Conservation (phyloP, 2,113 vertebrate genomes). For the Petromus typicus region DNA sequence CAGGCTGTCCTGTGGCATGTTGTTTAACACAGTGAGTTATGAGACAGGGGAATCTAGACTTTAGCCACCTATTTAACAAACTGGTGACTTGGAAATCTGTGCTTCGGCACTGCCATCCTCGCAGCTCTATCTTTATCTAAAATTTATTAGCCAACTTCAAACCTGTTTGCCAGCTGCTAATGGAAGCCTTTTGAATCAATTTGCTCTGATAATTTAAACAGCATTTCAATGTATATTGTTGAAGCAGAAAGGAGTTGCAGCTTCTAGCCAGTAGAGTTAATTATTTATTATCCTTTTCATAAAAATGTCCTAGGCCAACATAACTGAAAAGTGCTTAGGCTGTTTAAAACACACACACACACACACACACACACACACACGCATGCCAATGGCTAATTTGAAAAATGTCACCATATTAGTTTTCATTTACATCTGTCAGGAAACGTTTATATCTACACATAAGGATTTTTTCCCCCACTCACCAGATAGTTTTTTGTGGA, state of each 20-base stretch:
- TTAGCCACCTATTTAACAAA: slow-evolving; percentile 82
- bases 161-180: slow-evolving; percentile 88
- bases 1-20: slow-evolving; percentile 59
- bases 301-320: slow-evolving; percentile 80
- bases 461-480: slow-evolving; percentile 74
- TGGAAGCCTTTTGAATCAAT: slow-evolving; percentile 89
- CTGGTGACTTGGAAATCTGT: slow-evolving; percentile 64
- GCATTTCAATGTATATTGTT: slow-evolving; percentile 85
- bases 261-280: slow-evolving; percentile 83
- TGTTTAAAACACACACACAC: slow-evolving; percentile 58
- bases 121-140: slow-evolving; percentile 84
- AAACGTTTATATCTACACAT: slow-evolving; percentile 84
- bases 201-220: slow-evolving; percentile 89
- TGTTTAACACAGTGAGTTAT: slow-evolving; percentile 82
- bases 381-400: slow-evolving; percentile 80
- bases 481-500: slow-evolving; percentile 80
- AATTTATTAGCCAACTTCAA: slow-evolving; percentile 88
- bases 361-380: background rate
- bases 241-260: slow-evolving; percentile 84
- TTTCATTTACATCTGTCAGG: slow-evolving; percentile 87
- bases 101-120: slow-evolving; percentile 70
- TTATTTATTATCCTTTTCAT: slow-evolving; percentile 88
- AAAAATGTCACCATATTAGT: slow-evolving; percentile 84
- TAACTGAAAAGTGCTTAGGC: slow-evolving; percentile 70
- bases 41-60: slow-evolving; percentile 75